Percentiles rank a stretch among this genome's conserved stretches.
Conservation (phyloP, 2,797 vertebrate species). For the Sternarchorhynchus goeldii region DNA sequence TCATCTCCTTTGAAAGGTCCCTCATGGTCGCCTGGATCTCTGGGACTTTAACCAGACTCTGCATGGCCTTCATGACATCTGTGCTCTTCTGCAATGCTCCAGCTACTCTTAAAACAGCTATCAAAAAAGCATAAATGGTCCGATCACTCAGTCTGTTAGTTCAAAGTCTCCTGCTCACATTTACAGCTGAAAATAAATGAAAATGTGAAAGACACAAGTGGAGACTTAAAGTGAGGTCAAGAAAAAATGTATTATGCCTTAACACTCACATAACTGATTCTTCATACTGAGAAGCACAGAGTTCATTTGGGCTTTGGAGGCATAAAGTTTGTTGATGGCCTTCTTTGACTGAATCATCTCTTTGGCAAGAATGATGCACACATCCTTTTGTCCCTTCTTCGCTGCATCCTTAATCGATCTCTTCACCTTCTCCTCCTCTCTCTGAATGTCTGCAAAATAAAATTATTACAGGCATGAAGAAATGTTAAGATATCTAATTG, state of each 20-base stretch:
- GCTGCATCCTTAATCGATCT: conserved; percentile 95
- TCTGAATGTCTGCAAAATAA: conserved; percentile 86
- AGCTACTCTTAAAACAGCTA: conserved; percentile 89
- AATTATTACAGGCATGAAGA: background rate
- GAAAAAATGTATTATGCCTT: background rate
- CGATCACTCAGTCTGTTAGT: background rate
- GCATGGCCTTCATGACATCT: conserved; percentile 99
- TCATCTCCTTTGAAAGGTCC: conserved; percentile 98
- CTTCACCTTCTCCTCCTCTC: conserved; percentile 97
- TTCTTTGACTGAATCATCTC: conserved; percentile 92
- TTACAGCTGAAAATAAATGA: background rate
- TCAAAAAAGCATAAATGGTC: conserved; percentile 4
- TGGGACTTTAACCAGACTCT: conserved; percentile 91
- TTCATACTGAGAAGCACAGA: conserved; percentile 96
- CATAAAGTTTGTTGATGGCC: conserved; percentile 89
- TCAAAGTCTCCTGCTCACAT: background rate
- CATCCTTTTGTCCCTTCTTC: conserved; percentile 93
- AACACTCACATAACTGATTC: conserved; percentile 93
- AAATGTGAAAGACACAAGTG: background rate
- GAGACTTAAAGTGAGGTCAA: background rate
- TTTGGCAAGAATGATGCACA: conserved; percentile 91
- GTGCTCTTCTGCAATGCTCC: conserved; percentile 95
- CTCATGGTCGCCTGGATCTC: conserved; percentile 98
- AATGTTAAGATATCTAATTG: background rate
- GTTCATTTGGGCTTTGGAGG: conserved; percentile 98